Evolutionary conservation across 1,140 invertebrate genomes (phyloP), one percentile per base, ranked within the genome.

Genomic region (Drosophila nasuta): DNA sequence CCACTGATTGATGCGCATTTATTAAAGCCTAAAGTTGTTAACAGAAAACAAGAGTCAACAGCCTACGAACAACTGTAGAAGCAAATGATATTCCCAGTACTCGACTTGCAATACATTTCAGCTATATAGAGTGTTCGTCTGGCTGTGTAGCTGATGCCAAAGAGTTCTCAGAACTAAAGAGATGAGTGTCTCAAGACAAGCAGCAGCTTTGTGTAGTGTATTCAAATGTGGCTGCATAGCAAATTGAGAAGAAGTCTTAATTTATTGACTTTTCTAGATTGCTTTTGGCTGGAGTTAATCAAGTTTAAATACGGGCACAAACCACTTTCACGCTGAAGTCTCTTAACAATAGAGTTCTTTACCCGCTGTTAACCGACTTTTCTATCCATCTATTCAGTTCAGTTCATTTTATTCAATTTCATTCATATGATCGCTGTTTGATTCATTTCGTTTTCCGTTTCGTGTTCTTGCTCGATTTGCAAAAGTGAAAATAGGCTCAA

Each of bases 401-500:
- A 25, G 20, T 25, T 4, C 20, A 25, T 25, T 25, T 25, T 3
- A 25, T 25, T 25, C 20, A 25, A 25, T 25, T 25, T 25, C 28
- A 73, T 67, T 67, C 63, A 67, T 52, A 71, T 56, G 49, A 66
- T 46, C 43, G 64, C 17, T 30, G 64, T 20, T 67, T 68, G 51
- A 71, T 10, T 71, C 5, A 51, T 52, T 86, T 86, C 77, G 82
- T 82, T 86, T 87, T 86, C 75, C 63, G 77, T 82, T 82, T 45
- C 57, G 43, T 46, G 51, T 87, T 82, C 79, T 83, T 43, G 66
- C 15, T 75, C 65, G 48, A 81, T 85, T 87, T 82, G 83, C 79
- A 88, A 88, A 86, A 86, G 82, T 86, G 82, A 86, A 86, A 86
- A 82, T 60, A 57, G 62, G 48, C 65, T 49, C 45, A 28, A 25